Percentiles rank a stretch among this genome's conserved stretches.
These are phyloP conservation scores for Acomys russatus DNA, from an alignment of 2,797 vertebrate genomes.

Conservation along the genomic window DNA sequence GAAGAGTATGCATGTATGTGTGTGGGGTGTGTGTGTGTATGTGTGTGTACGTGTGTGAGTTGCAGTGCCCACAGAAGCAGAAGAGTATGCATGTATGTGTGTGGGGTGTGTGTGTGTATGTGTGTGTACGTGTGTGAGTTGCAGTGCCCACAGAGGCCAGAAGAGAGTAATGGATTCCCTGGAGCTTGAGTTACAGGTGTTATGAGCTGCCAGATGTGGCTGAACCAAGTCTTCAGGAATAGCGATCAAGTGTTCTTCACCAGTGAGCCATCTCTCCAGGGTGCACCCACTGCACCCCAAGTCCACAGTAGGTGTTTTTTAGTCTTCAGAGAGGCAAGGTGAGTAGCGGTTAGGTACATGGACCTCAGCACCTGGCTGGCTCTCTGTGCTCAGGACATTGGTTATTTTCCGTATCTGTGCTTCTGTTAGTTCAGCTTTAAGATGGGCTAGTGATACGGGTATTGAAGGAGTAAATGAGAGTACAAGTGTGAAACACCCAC, in stretches of 20 bases:
- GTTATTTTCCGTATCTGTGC: not conserved
- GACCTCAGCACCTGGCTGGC: not conserved
- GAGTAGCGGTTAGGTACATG: not conserved
- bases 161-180: not conserved
- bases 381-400: not conserved
- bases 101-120: not conserved
- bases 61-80: no score
- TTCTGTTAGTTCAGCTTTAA: not conserved
- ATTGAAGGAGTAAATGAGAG: not conserved
- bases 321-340: not conserved
- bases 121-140: not conserved
- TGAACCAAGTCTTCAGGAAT: not conserved
- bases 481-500: not conserved
- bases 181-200: not conserved
- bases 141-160: not conserved
- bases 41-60: not conserved
- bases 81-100: not conserved
- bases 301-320: not conserved
- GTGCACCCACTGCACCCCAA: not conserved
- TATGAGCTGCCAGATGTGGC: not conserved
- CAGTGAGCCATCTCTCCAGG: not conserved
- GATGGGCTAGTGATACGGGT: not conserved
- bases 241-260: not conserved
- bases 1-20: not conserved
- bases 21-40: not conserved